Evolutionary conservation across 2,797 vertebrate genomes (phyloP).

Genomic region (Epinephelus awoara): DNA sequence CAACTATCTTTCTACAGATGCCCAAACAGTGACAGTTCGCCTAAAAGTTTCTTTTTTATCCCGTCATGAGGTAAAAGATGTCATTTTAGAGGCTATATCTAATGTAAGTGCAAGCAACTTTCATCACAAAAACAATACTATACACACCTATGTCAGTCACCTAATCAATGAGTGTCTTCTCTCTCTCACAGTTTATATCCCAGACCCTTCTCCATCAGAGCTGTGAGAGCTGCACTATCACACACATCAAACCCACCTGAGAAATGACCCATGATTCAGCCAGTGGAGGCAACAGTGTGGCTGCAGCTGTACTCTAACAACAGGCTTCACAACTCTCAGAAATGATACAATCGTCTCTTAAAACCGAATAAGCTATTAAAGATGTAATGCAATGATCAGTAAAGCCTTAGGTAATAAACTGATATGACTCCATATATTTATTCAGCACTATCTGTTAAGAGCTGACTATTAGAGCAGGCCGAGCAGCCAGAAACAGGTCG

Average conservation of each 20-base stretch:
- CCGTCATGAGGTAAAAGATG: not conserved
- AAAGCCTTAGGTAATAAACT: not conserved
- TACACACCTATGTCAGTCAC: not conserved
- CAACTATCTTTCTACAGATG: slow-evolving; percentile 20
- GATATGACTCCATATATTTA: not conserved
- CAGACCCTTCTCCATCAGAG: slow-evolving; percentile 23
- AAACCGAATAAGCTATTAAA: not conserved
- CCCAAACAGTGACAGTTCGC: slow-evolving; percentile 16
- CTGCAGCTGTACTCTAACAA: not conserved
- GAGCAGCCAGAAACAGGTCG: not conserved
- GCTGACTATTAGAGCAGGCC: not conserved
- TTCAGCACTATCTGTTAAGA: not conserved
- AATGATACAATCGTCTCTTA: not conserved
- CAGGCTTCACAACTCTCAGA: not conserved
- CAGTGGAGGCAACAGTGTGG: not conserved
- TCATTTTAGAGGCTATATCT: slow-evolving; percentile 25
- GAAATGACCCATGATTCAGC: not conserved
- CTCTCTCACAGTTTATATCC: slow-evolving; percentile 53
- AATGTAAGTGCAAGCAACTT: slow-evolving; percentile 45
- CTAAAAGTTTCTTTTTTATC: slow-evolving; percentile 33
- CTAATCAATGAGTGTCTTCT: slow-evolving; percentile 9
- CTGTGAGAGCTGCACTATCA: slow-evolving; percentile 60
- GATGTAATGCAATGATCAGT: too few species aligned
- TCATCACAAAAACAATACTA: not conserved
- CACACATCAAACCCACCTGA: slow-evolving; percentile 38